Percentiles rank a stretch among this genome's conserved stretches.
phyloP scores from a whole-genome alignment of 2,113 vertebrate genomes.

The Mola mola region DNA sequence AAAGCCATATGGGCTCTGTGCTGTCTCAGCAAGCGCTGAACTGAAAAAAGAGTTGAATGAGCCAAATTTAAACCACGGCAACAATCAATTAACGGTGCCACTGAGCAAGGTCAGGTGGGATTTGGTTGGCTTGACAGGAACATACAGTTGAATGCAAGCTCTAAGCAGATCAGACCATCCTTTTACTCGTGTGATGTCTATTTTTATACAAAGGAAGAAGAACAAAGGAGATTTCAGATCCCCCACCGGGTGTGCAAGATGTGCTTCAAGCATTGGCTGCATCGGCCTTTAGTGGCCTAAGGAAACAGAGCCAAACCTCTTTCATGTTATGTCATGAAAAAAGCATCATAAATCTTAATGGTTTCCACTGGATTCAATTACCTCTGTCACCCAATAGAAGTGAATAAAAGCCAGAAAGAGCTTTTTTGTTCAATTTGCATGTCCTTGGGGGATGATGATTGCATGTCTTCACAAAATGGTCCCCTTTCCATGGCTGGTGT shows the following conservation, averaged over 20 bases:
- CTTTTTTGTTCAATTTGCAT: slow-evolving; percentile 70
- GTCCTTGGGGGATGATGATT: slow-evolving; percentile 57
- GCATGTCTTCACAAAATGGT: slow-evolving; percentile 49
- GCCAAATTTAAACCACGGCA: slow-evolving; percentile 23
- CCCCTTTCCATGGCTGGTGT: slow-evolving; percentile 49
- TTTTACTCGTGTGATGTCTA: slow-evolving; percentile 29
- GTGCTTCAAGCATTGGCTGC: slow-evolving; percentile 22
- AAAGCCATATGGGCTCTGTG: background rate
- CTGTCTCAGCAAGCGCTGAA: background rate
- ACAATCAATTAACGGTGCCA: slow-evolving; percentile 33
- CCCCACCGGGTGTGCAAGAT: slow-evolving; percentile 31
- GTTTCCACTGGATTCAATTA: slow-evolving; percentile 70
- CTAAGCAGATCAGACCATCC: slow-evolving; percentile 20
- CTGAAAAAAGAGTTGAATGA: slow-evolving; percentile 6
- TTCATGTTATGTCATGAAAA: slow-evolving; percentile 18
- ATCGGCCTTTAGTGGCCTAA: slow-evolving; percentile 25
- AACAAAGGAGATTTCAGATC: slow-evolving; percentile 46
- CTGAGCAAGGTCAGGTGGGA: slow-evolving; percentile 32
- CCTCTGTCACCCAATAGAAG: slow-evolving; percentile 65
- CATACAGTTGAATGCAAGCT: slow-evolving; percentile 1
- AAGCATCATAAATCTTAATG: slow-evolving; percentile 69
- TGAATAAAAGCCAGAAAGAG: slow-evolving; percentile 63
- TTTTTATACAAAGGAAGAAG: slow-evolving; percentile 53
- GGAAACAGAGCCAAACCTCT: slow-evolving; percentile 13
- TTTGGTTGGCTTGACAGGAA: slow-evolving; percentile 27